Evolutionary conservation across 2,888 invertebrate species (phyloP).

Genomic region (Xanthorhoe designata): DNA sequence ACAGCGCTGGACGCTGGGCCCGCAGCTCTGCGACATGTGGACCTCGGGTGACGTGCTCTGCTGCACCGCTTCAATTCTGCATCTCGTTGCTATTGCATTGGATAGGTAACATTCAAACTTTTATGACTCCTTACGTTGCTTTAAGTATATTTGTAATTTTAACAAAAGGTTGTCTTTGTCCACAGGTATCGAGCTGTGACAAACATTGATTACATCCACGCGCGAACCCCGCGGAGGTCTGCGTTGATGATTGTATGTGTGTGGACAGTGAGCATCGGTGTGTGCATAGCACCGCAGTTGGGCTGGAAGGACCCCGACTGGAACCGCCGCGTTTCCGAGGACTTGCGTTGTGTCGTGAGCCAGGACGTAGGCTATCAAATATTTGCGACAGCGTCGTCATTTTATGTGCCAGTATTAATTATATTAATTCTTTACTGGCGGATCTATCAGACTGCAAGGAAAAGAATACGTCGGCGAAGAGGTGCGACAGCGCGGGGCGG

Average conservation of each 20-base stretch:
- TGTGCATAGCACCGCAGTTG: slow-evolving; percentile 94
- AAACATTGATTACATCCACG: slow-evolving; percentile 95
- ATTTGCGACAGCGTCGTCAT: slow-evolving; percentile 95
- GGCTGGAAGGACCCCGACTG: slow-evolving; percentile 91
- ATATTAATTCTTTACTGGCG: slow-evolving; percentile 96
- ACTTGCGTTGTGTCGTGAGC: slow-evolving; percentile 91
- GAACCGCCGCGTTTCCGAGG: slow-evolving; percentile 84
- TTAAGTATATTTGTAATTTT: not conserved
- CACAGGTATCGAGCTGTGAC: slow-evolving; percentile 95
- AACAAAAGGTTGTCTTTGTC: slow-evolving; percentile 38
- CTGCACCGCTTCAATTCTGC: slow-evolving; percentile 93
- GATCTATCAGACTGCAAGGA: slow-evolving; percentile 95
- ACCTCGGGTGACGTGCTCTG: slow-evolving; percentile 96
- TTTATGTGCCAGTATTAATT: slow-evolving; percentile 94
- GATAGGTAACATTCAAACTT: slow-evolving; percentile 87
- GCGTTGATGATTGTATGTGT: slow-evolving; percentile 93
- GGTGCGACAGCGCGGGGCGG: slow-evolving; percentile 85
- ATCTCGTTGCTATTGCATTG: slow-evolving; percentile 92
- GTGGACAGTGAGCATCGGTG: slow-evolving; percentile 93
- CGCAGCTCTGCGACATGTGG: slow-evolving; percentile 97
- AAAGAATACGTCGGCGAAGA: slow-evolving; percentile 91
- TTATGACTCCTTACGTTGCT: not conserved
- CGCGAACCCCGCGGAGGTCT: slow-evolving; percentile 91
- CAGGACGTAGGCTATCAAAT: slow-evolving; percentile 94
- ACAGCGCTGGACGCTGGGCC: slow-evolving; percentile 93